A percentile compares a stretch with the other conserved stretches of the same genome.
Evolutionary conservation across 2,797 vertebrate genomes (phyloP).

Genomic region (Furcifer pardalis): DNA sequence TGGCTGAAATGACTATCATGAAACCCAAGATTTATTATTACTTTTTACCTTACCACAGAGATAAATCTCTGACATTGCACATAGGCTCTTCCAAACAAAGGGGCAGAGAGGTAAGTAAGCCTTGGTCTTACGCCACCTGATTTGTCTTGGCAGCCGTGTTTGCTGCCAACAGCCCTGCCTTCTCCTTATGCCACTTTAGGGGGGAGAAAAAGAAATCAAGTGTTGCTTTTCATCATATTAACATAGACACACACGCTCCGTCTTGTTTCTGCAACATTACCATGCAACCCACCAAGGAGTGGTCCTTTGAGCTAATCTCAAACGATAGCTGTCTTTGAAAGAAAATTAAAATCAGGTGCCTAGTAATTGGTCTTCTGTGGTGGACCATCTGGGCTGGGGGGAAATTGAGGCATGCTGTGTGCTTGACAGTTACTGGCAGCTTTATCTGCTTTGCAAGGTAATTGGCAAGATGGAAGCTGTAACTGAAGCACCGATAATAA

Average conservation of each 20-base stretch:
- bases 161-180: not conserved
- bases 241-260: accelerated
- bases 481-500: not conserved
- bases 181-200: not conserved
- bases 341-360: constrained; percentile 10
- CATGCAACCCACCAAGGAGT: not conserved
- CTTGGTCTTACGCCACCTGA: not conserved
- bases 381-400: not conserved
- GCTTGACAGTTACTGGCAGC: not conserved
- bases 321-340: constrained; percentile 1
- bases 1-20: not conserved
- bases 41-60: not conserved
- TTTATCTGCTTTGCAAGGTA: constrained; percentile 1
- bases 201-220: no score
- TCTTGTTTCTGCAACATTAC: not conserved
- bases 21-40: no score
- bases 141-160: not conserved
- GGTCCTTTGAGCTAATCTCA: not conserved
- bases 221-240: not conserved
- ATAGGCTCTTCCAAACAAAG: not conserved
- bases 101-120: not conserved
- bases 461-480: constrained; percentile 7
- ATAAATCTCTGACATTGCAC: not conserved
- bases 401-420: not conserved
- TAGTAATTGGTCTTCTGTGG: constrained; percentile 15